Evolutionary conservation across 2,888 invertebrate genomes (phyloP).

Genomic region (Drosophila acutilabella): DNA sequence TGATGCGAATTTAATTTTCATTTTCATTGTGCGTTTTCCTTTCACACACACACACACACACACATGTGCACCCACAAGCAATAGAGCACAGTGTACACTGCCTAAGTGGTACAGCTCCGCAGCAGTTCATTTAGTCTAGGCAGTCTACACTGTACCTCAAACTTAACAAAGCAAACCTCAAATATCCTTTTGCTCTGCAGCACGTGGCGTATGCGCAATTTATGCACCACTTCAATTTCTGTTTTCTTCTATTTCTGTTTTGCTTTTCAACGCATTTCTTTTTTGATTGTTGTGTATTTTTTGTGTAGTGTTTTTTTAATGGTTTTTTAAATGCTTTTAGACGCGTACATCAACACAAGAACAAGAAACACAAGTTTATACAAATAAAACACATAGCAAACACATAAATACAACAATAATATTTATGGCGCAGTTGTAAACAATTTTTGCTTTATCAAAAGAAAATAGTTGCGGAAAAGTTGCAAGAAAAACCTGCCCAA

Average conservation of each 20-base stretch:
- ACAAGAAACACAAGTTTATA: neutral
- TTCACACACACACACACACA: neutral
- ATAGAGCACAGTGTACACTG: slow-evolving; percentile 26
- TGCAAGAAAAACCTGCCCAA: slow-evolving; percentile 29
- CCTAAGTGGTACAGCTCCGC: neutral
- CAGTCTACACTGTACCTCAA: slow-evolving; percentile 4
- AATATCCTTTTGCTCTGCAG: slow-evolving; percentile 18
- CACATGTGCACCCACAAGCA: neutral
- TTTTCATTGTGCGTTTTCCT: neutral
- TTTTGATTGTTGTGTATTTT: slow-evolving; percentile 19
- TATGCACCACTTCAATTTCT: neutral
- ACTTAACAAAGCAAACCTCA: neutral
- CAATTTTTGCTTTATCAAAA: slow-evolving; percentile 26
- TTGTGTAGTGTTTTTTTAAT: slow-evolving; percentile 42
- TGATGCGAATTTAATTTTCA: slow-evolving; percentile 38
- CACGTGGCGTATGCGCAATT: slow-evolving; percentile 60
- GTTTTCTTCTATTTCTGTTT: neutral
- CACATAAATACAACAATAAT: slow-evolving; percentile 41
- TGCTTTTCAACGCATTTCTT: slow-evolving; percentile 16
- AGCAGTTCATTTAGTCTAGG: neutral
- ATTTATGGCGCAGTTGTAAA: slow-evolving; percentile 49
- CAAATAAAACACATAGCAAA: slow-evolving; percentile 11
- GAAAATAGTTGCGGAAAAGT: slow-evolving; percentile 18
- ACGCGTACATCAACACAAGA: slow-evolving; percentile 37
- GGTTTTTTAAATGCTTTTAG: slow-evolving; percentile 54